These are phyloP conservation scores for Ameiurus melas DNA, from an alignment of 2,113 vertebrate genomes.

Conservation along the genomic window DNA sequence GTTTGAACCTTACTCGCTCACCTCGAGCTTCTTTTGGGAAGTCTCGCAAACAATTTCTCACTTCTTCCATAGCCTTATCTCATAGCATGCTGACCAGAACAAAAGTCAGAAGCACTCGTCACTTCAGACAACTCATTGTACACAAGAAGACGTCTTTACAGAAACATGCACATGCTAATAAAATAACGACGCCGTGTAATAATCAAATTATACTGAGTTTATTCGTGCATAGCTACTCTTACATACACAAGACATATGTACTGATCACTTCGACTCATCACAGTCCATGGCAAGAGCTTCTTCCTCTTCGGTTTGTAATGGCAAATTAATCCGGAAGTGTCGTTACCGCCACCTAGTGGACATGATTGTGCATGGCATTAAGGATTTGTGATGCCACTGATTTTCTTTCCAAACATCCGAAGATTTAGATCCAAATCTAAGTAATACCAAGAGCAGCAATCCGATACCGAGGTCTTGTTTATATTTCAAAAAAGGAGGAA, in stretches of 20 bases:
- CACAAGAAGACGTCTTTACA: background rate
- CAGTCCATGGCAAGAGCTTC: background rate
- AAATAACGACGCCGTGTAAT: background rate
- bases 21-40: constrained; percentile 72
- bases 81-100: background rate
- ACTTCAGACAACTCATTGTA: background rate
- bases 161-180: background rate
- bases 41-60: constrained; percentile 60
- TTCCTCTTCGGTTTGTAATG: background rate
- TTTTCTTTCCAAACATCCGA: background rate
- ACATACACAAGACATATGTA: background rate
- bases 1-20: constrained; percentile 46
- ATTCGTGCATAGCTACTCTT: background rate
- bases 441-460: background rate
- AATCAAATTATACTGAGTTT: background rate
- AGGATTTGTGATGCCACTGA: background rate
- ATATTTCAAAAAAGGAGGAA: background rate
- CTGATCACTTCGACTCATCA: background rate
- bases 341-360: background rate
- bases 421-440: background rate
- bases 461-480: background rate
- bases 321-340: background rate
- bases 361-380: background rate
- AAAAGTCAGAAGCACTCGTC: background rate
- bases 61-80: constrained; percentile 56